Evolutionary conservation across 64 coral and sea anemone species (phyloP), one percentile per base, ranked within the genome.

Genomic region (Pocillopora verrucosa): DNA sequence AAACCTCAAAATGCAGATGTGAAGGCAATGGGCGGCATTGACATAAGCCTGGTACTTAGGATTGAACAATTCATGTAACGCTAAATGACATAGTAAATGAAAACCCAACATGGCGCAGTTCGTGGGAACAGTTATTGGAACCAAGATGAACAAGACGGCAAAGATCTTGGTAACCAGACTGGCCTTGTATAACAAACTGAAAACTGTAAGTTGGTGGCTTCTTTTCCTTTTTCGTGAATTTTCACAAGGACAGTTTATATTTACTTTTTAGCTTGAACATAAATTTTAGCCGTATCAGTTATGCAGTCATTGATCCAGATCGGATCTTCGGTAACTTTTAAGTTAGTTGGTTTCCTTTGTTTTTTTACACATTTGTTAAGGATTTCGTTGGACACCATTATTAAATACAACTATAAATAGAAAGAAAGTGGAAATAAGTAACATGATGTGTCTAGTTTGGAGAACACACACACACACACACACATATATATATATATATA

Each of bases 91-190:
- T 16, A 0, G 3, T 56, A 2, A 25, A 1, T 72, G 64, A 0
- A 67, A 61, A 89, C 92, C 75, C 97, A 99, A 95, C 65, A 99
- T 99, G 97, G 97, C 97, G 97, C 97, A 99, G 88, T 99, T 89
- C 62, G 75, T 99, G 24, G 97, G 97, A 15, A 99, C 93, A 7
- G 97, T 99, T 12, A 99, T 99, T 61, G 97, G 97, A 10, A 99
- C 97, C 34, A 99, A 99, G 95, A 99, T 99, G 97, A 91, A 99
- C 68, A 99, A 99, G 93, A 99, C 97, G 77, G 97, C 89, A 34
- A 99, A 94, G 80, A 91, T 99, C 78, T 93, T 99, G 38, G 97
- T 99, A 14, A 99, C 97, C 58, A 91, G 94, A 88, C 91, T 99
- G 91, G 88, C 88, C 72, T 76, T 99, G 36, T 94, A 99, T 85